Evolutionary conservation across 1,140 invertebrate species (phyloP).

Genomic region (Sinonovacula constricta): DNA sequence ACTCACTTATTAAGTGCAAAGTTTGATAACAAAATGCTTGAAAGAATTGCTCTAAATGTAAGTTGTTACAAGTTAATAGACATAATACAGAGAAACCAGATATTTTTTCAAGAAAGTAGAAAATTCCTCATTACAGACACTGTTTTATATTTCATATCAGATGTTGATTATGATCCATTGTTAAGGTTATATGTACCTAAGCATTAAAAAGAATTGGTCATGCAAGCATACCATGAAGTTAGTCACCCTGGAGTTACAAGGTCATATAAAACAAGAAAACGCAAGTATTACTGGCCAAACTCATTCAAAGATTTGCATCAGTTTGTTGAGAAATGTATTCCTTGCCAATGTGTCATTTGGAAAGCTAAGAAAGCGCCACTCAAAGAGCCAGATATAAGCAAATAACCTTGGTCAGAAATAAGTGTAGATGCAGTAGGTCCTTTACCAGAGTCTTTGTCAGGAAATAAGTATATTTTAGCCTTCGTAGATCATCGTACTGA

Average conservation of each 20-base stretch:
- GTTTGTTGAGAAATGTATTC: no score
- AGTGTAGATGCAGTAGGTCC: neutral
- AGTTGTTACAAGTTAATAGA: slow-evolving; percentile 11
- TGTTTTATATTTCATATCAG: neutral
- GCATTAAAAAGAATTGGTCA: neutral
- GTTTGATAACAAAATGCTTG: slow-evolving; percentile 11
- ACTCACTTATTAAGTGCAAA: neutral
- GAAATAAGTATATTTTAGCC: neutral
- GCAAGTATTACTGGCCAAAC: no score
- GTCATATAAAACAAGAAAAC: no score
- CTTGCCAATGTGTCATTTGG: no score
- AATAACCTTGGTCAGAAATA: neutral
- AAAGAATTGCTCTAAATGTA: neutral
- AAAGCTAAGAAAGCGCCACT: no score
- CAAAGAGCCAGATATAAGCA: neutral
- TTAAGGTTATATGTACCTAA: neutral
- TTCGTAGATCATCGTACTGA: neutral
- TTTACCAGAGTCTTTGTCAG: neutral
- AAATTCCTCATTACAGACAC: neutral
- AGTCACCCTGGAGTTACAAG: neutral
- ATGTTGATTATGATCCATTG: neutral
- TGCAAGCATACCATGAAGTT: neutral
- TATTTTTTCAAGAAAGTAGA: neutral
- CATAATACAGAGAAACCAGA: neutral
- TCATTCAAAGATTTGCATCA: no score